These are phyloP conservation scores for Cabera pusaria DNA, from an alignment of 2,888 invertebrate genomes.

Conservation along the genomic window DNA sequence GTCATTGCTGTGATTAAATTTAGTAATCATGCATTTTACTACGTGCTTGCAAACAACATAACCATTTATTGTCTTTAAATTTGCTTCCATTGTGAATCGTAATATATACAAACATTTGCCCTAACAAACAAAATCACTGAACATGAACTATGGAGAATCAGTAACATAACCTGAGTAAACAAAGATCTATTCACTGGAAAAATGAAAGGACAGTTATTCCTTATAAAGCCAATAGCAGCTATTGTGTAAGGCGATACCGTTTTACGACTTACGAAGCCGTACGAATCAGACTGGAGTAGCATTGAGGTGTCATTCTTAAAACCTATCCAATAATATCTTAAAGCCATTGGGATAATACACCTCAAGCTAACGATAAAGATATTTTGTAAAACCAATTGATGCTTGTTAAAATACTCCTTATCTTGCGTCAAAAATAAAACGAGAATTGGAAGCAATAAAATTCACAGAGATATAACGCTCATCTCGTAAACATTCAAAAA, in stretches of 20 bases:
- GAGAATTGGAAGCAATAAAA: conserved; percentile 41
- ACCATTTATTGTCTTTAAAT: no score
- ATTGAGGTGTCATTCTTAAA: conserved; percentile 72
- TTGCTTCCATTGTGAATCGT: no score
- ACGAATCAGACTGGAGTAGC: conserved; percentile 60
- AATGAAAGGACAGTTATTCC: conserved; percentile 53
- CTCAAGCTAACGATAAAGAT: conserved; percentile 17
- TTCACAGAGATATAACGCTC: conserved; percentile 47
- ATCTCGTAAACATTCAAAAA: conserved; percentile 54
- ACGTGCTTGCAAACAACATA: no score
- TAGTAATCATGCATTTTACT: no score
- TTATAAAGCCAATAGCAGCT: conserved; percentile 70
- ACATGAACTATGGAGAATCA: conserved; percentile 13
- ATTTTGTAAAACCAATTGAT: conserved; percentile 18
- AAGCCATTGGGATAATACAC: conserved; percentile 37
- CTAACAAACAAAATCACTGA: no score
- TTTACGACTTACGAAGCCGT: conserved; percentile 80
- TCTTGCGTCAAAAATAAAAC: conserved; percentile 30
- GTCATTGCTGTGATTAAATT: no score
- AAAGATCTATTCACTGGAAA: conserved; percentile 45
- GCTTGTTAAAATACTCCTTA: conserved; percentile 26
- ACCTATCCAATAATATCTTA: conserved; percentile 63
- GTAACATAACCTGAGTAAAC: conserved; percentile 32
- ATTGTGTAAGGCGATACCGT: conserved; percentile 77
- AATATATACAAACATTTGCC: no score